These are phyloP conservation scores for Stomatorhinus ivindoensis DNA, from an alignment of 2,113 vertebrate genomes.

Conservation along the genomic window DNA sequence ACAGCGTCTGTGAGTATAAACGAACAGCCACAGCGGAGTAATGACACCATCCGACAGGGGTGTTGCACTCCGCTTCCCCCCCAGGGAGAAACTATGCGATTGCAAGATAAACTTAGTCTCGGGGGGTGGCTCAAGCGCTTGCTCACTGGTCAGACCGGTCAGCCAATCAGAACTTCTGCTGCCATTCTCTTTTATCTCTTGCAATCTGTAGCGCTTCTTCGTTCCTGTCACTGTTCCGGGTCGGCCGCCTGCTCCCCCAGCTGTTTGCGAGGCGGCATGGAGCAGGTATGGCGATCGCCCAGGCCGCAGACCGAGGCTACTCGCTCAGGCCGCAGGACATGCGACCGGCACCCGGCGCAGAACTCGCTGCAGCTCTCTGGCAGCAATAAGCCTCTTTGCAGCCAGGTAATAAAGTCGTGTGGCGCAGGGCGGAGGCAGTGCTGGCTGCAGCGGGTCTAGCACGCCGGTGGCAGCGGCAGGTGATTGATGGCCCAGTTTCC, in stretches of 20 bases:
- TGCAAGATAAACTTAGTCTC: background rate
- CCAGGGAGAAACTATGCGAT: background rate
- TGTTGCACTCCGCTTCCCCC: background rate
- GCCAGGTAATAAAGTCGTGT: background rate
- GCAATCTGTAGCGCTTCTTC: background rate
- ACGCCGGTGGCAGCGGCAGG: background rate
- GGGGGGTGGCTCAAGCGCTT: background rate
- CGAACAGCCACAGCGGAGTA: slow-evolving; percentile 23
- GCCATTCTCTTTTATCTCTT: background rate
- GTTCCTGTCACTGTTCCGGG: background rate
- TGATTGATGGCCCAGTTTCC: slow-evolving; percentile 48
- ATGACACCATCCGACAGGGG: background rate
- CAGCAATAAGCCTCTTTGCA: background rate
- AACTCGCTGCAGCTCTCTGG: background rate
- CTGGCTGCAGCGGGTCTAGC: background rate
- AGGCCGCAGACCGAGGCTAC: too few relatives aligned
- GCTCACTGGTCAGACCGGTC: background rate
- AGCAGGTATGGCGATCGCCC: slow-evolving; percentile 38
- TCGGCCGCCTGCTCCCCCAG: slow-evolving; percentile 1
- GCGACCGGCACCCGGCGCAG: background rate
- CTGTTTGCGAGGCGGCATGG: slow-evolving; percentile 30
- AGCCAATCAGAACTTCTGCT: background rate
- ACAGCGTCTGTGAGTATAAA: background rate
- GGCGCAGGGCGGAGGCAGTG: slow-evolving; percentile 25
- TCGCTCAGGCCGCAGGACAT: background rate